Conservation (phyloP, 1,140 invertebrate genomes). For the Orchesella cincta region DNA sequence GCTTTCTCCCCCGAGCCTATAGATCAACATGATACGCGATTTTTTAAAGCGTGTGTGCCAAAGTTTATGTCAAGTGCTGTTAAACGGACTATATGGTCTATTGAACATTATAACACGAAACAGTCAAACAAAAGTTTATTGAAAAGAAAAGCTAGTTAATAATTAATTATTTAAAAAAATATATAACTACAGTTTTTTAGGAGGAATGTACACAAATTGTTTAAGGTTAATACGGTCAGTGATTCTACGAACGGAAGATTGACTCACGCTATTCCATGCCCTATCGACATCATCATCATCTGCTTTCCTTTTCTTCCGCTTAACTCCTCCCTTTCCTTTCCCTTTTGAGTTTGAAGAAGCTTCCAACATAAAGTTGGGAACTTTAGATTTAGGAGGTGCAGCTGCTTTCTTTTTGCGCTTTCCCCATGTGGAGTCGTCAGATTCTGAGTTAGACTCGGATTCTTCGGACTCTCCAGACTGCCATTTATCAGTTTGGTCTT, state of each 20-base stretch:
- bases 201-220: conserved; percentile 16
- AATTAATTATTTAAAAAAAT: not conserved
- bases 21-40: too few species aligned
- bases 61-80: too few species aligned
- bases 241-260: not conserved
- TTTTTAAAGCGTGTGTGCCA: too few species aligned
- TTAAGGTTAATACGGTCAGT: conserved; percentile 26
- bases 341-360: not conserved
- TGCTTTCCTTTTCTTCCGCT: conserved; percentile 41
- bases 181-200: conserved; percentile 34
- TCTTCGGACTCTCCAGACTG: conserved; percentile 61
- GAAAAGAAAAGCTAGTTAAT: not conserved
- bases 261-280: conserved; percentile 36
- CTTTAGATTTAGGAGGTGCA: not conserved
- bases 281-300: conserved; percentile 49
- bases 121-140: conserved; percentile 1
- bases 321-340: conserved; percentile 9
- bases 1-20: conserved; percentile 38
- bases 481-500: conserved; percentile 60
- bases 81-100: too few species aligned
- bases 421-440: conserved; percentile 65
- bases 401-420: conserved; percentile 49
- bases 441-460: conserved; percentile 60
- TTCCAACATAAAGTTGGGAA: conserved; percentile 34
- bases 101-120: not conserved